Evolutionary conservation across 2,113 vertebrate species (phyloP).

Genomic region (Hemicordylus capensis): DNA sequence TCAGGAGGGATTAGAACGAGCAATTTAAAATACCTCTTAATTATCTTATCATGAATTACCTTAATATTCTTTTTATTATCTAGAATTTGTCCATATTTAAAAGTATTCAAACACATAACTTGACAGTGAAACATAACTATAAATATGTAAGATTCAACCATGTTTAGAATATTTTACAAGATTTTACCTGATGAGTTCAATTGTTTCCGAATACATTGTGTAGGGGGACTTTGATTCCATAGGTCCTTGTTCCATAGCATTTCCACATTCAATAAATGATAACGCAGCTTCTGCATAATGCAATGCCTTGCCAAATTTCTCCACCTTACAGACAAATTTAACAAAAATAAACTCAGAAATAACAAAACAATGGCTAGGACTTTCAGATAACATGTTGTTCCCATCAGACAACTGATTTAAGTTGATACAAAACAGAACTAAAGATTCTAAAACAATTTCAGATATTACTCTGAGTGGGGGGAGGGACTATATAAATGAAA

Average conservation of each 20-base stretch:
- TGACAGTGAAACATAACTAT: not conserved
- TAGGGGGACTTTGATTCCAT: slow-evolving; percentile 97
- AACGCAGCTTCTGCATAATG: slow-evolving; percentile 96
- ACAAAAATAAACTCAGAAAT: slow-evolving; percentile 44
- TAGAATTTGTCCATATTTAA: not conserved
- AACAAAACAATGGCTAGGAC: slow-evolving; percentile 35
- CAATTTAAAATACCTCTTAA: not conserved
- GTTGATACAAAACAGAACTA: not conserved
- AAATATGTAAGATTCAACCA: not conserved
- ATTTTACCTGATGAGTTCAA: slow-evolving; percentile 94
- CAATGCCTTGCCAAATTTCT: slow-evolving; percentile 96
- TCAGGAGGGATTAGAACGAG: not conserved
- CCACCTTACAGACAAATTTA: slow-evolving; percentile 82
- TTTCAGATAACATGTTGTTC: not conserved
- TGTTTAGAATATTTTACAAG: not conserved
- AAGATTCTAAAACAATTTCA: slow-evolving; percentile 33
- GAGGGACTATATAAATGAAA: slow-evolving; percentile 25
- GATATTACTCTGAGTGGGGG: slow-evolving; percentile 28
- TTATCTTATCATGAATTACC: not conserved
- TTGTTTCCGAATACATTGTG: slow-evolving; percentile 98
- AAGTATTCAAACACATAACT: not conserved
- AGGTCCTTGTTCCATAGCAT: slow-evolving; percentile 97
- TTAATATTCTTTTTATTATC: not conserved
- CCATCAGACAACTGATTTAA: not conserved
- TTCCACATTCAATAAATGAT: slow-evolving; percentile 97